Conservation (phyloP, 2,113 vertebrate species). For the Crocuta crocuta region DNA sequence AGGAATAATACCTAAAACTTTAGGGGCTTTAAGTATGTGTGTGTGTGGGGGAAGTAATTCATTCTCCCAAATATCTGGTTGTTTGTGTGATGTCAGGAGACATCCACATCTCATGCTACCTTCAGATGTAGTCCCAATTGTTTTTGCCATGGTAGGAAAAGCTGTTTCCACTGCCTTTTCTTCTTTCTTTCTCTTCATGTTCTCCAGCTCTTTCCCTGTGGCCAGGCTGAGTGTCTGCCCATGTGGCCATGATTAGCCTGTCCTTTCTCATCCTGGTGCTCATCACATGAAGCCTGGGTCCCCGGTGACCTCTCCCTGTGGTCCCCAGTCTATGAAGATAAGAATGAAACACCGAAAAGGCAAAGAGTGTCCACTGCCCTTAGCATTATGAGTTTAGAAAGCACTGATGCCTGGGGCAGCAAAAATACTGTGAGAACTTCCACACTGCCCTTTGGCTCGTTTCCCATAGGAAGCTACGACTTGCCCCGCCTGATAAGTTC, state of each 20-base stretch:
- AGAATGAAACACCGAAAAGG: neutral
- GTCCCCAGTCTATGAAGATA: neutral
- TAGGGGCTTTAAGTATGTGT: neutral
- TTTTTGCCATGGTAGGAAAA: neutral
- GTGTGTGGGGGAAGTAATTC: neutral
- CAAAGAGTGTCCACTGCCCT: neutral
- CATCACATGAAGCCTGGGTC: neutral
- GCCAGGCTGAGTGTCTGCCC: neutral
- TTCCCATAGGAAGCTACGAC: neutral
- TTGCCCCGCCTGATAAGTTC: neutral
- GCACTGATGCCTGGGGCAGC: neutral
- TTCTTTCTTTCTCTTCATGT: neutral
- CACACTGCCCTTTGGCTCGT: neutral
- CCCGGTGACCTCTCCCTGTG: neutral
- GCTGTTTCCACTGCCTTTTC: neutral
- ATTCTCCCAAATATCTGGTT: neutral
- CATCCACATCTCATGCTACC: neutral
- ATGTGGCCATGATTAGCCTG: neutral
- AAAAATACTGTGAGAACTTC: neutral
- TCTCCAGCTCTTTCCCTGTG: neutral
- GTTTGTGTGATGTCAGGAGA: neutral
- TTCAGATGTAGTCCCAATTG: neutral
- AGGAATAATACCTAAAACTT: neutral
- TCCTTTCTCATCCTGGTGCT: neutral
- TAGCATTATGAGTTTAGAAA: neutral